Conservation (phyloP, 1,140 invertebrate species). For the Micrasema longulum region DNA sequence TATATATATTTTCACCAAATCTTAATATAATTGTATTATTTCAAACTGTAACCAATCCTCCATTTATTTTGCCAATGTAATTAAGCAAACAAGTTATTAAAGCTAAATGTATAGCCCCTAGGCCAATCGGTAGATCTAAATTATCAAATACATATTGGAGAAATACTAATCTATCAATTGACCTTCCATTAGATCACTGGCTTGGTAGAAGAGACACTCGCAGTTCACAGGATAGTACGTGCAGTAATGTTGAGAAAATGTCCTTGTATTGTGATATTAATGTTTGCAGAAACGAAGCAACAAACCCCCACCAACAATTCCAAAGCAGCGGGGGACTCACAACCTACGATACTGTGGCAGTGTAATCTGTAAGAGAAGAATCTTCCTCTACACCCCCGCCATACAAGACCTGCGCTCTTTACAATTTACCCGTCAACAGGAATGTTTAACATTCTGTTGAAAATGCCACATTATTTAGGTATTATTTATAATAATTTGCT, state of each 20-base stretch:
- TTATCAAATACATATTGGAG: too few species aligned
- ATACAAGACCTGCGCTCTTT: slow-evolving; percentile 43
- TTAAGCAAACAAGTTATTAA: too few species aligned
- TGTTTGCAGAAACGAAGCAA: slow-evolving; percentile 90
- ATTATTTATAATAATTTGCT: slow-evolving; percentile 40
- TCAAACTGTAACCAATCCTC: too few species aligned
- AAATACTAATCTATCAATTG: too few species aligned
- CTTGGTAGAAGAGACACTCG: too few species aligned
- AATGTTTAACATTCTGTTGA: slow-evolving; percentile 42
- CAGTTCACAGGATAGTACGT: too few species aligned
- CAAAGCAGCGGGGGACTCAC: slow-evolving; percentile 86
- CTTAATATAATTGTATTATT: too few species aligned
- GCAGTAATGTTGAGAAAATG: background rate
- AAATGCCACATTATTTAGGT: slow-evolving; percentile 46
- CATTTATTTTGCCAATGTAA: too few species aligned
- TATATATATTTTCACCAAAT: too few species aligned
- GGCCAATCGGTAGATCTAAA: too few species aligned
- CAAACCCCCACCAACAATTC: slow-evolving; percentile 77
- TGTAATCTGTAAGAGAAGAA: slow-evolving; percentile 86
- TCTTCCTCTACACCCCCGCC: background rate
- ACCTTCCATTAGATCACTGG: too few species aligned
- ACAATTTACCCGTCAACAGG: slow-evolving; percentile 34
- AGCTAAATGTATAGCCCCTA: too few species aligned
- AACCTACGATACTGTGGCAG: slow-evolving; percentile 97
- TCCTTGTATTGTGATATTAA: slow-evolving; percentile 24